Percentiles rank a stretch among this genome's conserved stretches.
phyloP scores from a whole-genome alignment of 1,140 invertebrate genomes.

The Linepithema humile region DNA sequence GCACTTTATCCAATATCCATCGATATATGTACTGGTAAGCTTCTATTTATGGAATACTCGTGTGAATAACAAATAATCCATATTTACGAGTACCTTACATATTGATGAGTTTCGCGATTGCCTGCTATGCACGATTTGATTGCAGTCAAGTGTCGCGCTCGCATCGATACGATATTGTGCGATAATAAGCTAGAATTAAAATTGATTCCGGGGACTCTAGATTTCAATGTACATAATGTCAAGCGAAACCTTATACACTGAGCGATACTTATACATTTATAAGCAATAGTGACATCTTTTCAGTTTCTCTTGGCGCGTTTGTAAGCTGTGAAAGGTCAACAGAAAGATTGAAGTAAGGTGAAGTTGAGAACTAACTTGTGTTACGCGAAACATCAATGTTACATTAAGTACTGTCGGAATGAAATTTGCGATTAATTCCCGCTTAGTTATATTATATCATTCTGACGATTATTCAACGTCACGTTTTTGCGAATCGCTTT shows the following conservation, averaged over 20 bases:
- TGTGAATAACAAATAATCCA: not conserved
- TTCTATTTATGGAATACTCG: slow-evolving; percentile 1
- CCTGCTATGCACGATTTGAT: not conserved
- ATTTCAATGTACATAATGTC: not conserved
- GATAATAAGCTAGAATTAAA: not conserved
- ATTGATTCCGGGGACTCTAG: not conserved
- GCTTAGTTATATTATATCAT: not conserved
- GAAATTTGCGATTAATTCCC: not conserved
- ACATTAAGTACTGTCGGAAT: not conserved
- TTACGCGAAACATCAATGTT: not conserved
- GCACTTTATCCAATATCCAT: slow-evolving; percentile 17
- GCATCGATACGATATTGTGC: not conserved
- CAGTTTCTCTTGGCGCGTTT: slow-evolving; percentile 4
- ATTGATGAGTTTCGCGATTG: not conserved
- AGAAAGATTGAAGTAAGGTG: not conserved
- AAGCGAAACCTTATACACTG: too few species aligned
- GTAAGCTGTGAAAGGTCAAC: not conserved
- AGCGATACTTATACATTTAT: not conserved
- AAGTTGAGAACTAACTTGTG: not conserved
- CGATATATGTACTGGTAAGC: not conserved
- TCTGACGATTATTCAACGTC: not conserved
- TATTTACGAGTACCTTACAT: slow-evolving; percentile 17
- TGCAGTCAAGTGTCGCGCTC: not conserved
- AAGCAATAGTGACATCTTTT: not conserved
- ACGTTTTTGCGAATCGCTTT: not conserved